Conservation (phyloP, 1,140 invertebrate genomes). For the Macrostomum lignano region DNA sequence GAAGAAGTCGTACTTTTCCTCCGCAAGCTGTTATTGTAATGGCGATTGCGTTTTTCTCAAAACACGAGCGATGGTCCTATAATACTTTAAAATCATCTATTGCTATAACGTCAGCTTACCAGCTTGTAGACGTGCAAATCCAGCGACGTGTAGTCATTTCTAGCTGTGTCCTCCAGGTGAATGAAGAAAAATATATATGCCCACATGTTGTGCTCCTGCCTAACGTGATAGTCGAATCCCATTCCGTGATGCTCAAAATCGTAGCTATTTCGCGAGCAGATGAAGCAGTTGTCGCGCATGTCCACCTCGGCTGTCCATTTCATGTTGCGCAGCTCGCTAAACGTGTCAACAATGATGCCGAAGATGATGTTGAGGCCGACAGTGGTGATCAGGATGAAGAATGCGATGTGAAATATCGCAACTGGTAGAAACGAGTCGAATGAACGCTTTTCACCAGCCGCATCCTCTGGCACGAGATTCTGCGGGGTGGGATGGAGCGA, state of each 20-base stretch:
- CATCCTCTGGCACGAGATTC: no score
- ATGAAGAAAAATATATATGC: conserved; percentile 27
- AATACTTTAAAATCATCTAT: no score
- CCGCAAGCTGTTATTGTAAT: conserved; percentile 12
- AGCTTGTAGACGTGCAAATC: conserved; percentile 19
- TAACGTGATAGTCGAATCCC: conserved; percentile 24
- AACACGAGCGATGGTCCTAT: not conserved
- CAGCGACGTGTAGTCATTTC: conserved; percentile 22
- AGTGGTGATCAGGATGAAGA: conserved; percentile 6
- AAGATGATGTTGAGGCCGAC: conserved; percentile 6
- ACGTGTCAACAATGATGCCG: conserved; percentile 15
- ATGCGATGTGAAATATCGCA: conserved; percentile 1
- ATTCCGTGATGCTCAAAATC: conserved; percentile 21
- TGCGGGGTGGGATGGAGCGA: no score
- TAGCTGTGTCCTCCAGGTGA: conserved; percentile 21
- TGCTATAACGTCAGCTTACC: no score
- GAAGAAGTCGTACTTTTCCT: conserved; percentile 24
- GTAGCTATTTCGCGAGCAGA: conserved; percentile 20
- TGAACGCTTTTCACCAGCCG: no score
- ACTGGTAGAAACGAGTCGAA: not conserved
- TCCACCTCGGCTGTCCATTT: conserved; percentile 24
- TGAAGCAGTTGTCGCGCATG: conserved; percentile 22
- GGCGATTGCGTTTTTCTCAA: not conserved
- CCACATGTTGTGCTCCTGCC: conserved; percentile 26
- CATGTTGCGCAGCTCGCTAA: conserved; percentile 19